phyloP scores from a whole-genome alignment of 1,140 invertebrate genomes.

The Maconellicoccus hirsutus region DNA sequence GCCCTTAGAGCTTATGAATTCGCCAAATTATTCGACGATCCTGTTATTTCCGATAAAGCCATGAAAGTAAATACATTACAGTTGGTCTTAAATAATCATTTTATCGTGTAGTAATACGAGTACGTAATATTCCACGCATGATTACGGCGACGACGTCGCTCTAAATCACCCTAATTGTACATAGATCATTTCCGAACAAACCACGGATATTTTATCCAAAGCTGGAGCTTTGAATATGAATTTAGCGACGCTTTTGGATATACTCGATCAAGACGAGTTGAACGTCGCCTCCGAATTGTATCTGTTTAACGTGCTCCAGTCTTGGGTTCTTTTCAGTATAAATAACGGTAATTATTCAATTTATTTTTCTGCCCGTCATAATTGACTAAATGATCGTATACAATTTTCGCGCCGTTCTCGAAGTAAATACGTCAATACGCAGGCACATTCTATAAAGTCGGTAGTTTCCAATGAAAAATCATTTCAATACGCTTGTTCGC shows the following conservation, averaged over 20 bases:
- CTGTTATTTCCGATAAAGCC: constrained; percentile 64
- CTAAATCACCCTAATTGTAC: not conserved
- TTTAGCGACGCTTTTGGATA: constrained; percentile 53
- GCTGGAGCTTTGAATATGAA: constrained; percentile 63
- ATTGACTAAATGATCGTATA: too few relatives aligned
- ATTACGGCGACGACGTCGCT: too few relatives aligned
- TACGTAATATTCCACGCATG: too few relatives aligned
- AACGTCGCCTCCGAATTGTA: constrained; percentile 61
- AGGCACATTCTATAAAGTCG: too few relatives aligned
- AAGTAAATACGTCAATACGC: too few relatives aligned
- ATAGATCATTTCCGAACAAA: constrained; percentile 36
- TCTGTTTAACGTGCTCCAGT: constrained; percentile 55
- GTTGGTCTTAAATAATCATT: too few relatives aligned
- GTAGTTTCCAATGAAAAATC: too few relatives aligned
- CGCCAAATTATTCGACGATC: constrained; percentile 70
- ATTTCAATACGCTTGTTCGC: too few relatives aligned
- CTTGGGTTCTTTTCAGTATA: constrained; percentile 38
- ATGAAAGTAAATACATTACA: constrained; percentile 50
- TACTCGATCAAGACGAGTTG: constrained; percentile 58
- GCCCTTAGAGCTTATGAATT: constrained; percentile 74
- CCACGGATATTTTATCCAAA: constrained; percentile 57
- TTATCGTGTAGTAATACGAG: too few relatives aligned
- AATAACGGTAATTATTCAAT: not conserved
- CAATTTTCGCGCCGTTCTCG: too few relatives aligned
- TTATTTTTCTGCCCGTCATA: too few relatives aligned